Percentiles rank a stretch among this genome's conserved stretches.
These are phyloP conservation scores for Novumbra hubbsi DNA, from an alignment of 2,797 vertebrate genomes.

Conservation along the genomic window DNA sequence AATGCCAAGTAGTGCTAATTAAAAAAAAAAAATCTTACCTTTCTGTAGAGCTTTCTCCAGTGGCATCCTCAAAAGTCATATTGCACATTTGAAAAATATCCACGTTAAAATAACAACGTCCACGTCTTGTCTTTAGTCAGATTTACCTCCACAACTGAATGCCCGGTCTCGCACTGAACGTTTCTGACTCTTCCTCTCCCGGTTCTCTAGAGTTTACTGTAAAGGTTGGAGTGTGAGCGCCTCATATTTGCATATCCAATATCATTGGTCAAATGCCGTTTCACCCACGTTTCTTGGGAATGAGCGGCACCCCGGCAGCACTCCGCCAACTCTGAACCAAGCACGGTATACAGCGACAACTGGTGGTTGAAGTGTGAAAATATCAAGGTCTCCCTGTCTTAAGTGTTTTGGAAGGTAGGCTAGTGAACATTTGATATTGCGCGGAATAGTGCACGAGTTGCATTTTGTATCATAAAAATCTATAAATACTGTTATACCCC, in stretches of 20 bases:
- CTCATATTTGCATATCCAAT: slow-evolving; percentile 50
- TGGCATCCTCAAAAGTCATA: slow-evolving; percentile 91
- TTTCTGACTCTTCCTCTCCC: neutral
- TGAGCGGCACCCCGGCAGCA: neutral
- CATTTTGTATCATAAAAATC: neutral
- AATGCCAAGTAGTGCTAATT: neutral
- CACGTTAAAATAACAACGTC: slow-evolving; percentile 16
- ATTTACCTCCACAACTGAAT: neutral
- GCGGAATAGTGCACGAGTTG: neutral
- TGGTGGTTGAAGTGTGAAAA: slow-evolving; percentile 7
- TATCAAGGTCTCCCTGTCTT: neutral
- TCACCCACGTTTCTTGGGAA: neutral
- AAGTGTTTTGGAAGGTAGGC: neutral
- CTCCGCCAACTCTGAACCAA: neutral
- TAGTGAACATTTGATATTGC: neutral
- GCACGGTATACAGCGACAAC: slow-evolving; percentile 34
- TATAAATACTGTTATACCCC: neutral
- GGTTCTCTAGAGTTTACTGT: neutral
- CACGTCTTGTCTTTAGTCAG: neutral
- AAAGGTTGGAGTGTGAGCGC: neutral
- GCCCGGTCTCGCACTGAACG: neutral
- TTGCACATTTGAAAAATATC: slow-evolving; percentile 68
- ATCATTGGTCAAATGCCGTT: slow-evolving; percentile 34
- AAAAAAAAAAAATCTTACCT: neutral
- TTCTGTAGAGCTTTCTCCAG: slow-evolving; percentile 76